Base-by-base conservation (phyloP, 1,140 invertebrate genomes). In the Solenopsis fugax region DNA sequence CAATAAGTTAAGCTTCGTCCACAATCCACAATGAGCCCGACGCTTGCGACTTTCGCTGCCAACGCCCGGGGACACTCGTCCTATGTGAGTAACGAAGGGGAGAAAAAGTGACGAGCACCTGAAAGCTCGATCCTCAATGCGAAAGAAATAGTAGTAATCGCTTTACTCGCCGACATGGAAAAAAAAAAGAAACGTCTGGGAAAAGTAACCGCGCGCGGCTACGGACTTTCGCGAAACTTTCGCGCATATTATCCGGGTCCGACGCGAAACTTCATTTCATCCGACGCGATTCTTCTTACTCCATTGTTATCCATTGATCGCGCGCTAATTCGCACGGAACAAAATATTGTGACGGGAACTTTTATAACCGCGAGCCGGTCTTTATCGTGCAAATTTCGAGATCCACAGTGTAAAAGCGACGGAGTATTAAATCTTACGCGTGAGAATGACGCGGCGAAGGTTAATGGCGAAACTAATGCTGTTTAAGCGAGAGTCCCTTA, bases 41-140 rank as follows among this genome's bases (percentile, higher is more conserved):
- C 24, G 13, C 48, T 67, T 48, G 6, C 50, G 34, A 45, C 24
- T 72, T 56, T 34, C 18, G 34, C 45, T 24, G 76, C 45, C 10
- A 34, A 16, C 21, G 9, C 13, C 29, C 45, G 1, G 21, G 10
- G 21, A n/a, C 6, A 6, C 12, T 21, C 34, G 16, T 50, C 62
- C 37, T 37, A 12, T 18, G n/a, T 65, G 10, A 29, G 54, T 37
- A 76, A 85, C 34, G 71, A 13, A 7, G n/a, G n/a, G n/a, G n/a
- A 67, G 16, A 16, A 12, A 41, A 34, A 60, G 29, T 24, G 54
- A 62, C 37, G 64, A 21, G 75, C 54, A 48, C 52, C 77, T n/a
- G 21, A 86, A 86, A 86, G 85, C 65, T 50, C 21, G 18, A 72
- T 52, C 62, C 62, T 87, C 77, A 87, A 87, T 87, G 85, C 29